Evolutionary conservation across 2,888 invertebrate genomes (phyloP).

Genomic region (Psylliodes chrysocephalus): DNA sequence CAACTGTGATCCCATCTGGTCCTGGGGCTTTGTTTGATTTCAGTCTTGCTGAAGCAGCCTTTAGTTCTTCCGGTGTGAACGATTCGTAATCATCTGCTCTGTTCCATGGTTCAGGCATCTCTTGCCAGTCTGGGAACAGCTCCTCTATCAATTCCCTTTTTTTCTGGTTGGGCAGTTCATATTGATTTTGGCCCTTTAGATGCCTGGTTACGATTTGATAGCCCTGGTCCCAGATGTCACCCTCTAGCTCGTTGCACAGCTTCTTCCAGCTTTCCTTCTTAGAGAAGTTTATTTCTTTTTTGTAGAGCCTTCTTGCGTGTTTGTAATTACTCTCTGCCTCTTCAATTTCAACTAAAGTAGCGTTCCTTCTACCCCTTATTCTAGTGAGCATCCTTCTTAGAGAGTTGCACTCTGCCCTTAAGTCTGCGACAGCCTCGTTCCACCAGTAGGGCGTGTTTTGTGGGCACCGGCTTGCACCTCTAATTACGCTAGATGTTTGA

Average conservation of each 20-base stretch:
- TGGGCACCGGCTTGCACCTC: neutral
- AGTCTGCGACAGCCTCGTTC: neutral
- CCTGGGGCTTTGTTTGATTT: slow-evolving; percentile 29
- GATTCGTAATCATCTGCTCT: neutral
- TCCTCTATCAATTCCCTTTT: neutral
- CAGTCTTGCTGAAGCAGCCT: slow-evolving; percentile 1
- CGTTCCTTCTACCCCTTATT: neutral
- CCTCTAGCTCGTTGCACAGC: slow-evolving; percentile 13
- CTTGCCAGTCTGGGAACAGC: slow-evolving; percentile 6
- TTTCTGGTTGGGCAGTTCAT: neutral
- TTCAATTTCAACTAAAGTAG: neutral
- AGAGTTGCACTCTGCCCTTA: slow-evolving; percentile 3
- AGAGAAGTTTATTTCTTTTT: too few relatives aligned
- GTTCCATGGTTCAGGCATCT: neutral
- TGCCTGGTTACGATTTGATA: slow-evolving; percentile 16
- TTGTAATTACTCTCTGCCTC: neutral
- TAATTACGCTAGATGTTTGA: neutral
- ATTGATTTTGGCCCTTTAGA: neutral
- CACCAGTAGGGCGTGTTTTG: slow-evolving; percentile 28
- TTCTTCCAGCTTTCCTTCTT: slow-evolving; percentile 7
- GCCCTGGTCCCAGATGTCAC: slow-evolving; percentile 23
- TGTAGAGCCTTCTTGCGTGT: too few relatives aligned
- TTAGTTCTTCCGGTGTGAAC: slow-evolving; percentile 23
- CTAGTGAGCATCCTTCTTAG: slow-evolving; percentile 5
- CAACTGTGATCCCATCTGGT: slow-evolving; percentile 27